Evolutionary conservation across 2,797 vertebrate species (phyloP).

Genomic region (Salarias fasciatus): DNA sequence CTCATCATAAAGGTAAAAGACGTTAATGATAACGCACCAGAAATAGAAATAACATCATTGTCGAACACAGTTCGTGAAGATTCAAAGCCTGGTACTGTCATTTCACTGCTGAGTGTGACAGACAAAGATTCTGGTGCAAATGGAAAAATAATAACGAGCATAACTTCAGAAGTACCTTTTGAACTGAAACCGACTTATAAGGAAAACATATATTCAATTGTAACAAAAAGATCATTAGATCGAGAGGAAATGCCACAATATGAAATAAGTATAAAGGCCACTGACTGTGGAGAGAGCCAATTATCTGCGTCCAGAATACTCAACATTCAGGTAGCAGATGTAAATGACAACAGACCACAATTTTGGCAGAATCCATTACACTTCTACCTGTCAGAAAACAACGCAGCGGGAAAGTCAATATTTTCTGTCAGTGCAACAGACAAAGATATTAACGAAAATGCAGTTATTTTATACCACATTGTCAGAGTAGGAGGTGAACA

Average conservation of each 20-base stretch:
- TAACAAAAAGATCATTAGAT: slow-evolving; percentile 67
- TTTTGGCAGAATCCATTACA: slow-evolving; percentile 58
- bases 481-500: slow-evolving; percentile 11
- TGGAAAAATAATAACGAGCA: slow-evolving; percentile 42
- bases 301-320: slow-evolving; percentile 70
- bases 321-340: slow-evolving; percentile 65
- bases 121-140: slow-evolving; percentile 65
- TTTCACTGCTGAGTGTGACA: slow-evolving; percentile 55
- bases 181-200: slow-evolving; percentile 62
- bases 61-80: slow-evolving; percentile 65
- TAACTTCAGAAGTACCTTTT: slow-evolving; percentile 53
- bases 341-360: slow-evolving; percentile 76
- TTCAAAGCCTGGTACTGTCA: slow-evolving; percentile 57
- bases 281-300: slow-evolving; percentile 80
- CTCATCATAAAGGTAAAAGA: slow-evolving; percentile 68
- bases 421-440: slow-evolving; percentile 72
- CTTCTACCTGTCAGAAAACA: slow-evolving; percentile 78
- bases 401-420: slow-evolving; percentile 62
- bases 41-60: slow-evolving; percentile 71
- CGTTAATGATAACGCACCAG: slow-evolving; percentile 71
- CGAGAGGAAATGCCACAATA: slow-evolving; percentile 78
- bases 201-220: slow-evolving; percentile 68
- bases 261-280: slow-evolving; percentile 78
- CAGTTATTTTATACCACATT: slow-evolving; percentile 62
- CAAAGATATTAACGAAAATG: slow-evolving; percentile 68